These are phyloP conservation scores for Mimas tiliae DNA, from an alignment of 2,888 invertebrate species.

Conservation along the genomic window DNA sequence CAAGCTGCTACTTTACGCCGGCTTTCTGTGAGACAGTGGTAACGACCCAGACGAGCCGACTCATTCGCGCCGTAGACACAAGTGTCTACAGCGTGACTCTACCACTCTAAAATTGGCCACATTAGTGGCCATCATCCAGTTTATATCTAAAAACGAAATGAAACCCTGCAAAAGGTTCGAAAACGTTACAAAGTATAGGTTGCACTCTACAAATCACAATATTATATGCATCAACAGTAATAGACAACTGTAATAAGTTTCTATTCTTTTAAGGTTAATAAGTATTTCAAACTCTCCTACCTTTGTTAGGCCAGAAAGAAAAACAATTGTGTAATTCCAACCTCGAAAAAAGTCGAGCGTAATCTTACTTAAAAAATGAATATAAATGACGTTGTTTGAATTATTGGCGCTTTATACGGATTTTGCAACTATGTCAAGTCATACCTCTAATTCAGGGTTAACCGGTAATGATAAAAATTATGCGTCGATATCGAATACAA, in stretches of 20 bases:
- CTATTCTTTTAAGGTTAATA: background rate
- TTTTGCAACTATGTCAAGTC: slow-evolving; percentile 16
- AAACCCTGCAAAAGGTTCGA: too few species aligned
- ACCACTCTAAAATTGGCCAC: too few species aligned
- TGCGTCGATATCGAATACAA: background rate
- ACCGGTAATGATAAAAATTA: background rate
- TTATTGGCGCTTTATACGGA: background rate
- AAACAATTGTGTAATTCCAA: slow-evolving; percentile 1
- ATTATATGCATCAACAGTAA: too few species aligned
- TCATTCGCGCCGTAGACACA: too few species aligned
- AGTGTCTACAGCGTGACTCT: too few species aligned
- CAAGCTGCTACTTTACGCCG: too few species aligned
- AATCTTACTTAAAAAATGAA: slow-evolving; percentile 4
- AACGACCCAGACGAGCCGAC: too few species aligned
- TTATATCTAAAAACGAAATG: too few species aligned
- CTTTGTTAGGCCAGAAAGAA: background rate
- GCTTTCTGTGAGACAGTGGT: too few species aligned
- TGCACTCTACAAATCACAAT: too few species aligned
- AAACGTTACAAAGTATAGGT: too few species aligned
- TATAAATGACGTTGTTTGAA: background rate
- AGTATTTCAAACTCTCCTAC: slow-evolving; percentile 3
- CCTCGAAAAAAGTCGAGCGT: slow-evolving; percentile 7
- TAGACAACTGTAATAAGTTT: background rate
- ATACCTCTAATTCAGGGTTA: slow-evolving; percentile 16
- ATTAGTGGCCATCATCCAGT: too few species aligned